A percentile compares a stretch with the other conserved stretches of the same genome.
Conservation (phyloP, 2,113 vertebrate genomes). For the Malurus elegans region DNA sequence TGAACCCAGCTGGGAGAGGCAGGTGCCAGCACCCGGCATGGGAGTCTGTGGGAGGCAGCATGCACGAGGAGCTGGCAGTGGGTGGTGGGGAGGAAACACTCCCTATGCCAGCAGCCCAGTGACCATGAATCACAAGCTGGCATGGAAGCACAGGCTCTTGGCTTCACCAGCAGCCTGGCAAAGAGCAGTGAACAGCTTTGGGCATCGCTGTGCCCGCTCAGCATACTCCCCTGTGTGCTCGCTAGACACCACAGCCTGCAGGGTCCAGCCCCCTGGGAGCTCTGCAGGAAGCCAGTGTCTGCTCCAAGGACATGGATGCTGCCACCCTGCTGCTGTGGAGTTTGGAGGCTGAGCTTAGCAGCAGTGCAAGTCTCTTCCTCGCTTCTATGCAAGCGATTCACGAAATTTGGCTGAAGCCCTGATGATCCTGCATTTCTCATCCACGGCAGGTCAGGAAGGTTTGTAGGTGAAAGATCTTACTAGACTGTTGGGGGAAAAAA, state of each 20-base stretch:
- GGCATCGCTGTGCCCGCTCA: not conserved
- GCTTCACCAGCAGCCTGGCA: not conserved
- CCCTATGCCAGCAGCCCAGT: not conserved
- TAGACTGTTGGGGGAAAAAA: not conserved
- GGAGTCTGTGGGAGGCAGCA: not conserved
- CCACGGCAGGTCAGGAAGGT: not conserved
- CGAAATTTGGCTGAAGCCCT: not conserved
- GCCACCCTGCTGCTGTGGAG: not conserved
- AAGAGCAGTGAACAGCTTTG: not conserved
- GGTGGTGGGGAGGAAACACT: not conserved
- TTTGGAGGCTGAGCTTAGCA: not conserved
- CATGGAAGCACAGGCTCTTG: not conserved
- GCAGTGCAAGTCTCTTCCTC: not conserved
- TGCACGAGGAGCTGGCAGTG: not conserved
- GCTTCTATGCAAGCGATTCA: not conserved
- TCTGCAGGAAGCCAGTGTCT: not conserved
- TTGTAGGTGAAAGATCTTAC: not conserved
- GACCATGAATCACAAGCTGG: not conserved
- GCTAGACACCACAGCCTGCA: rapidly evolving
- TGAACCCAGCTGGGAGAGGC: constrained; percentile 9
- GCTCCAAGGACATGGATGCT: rapidly evolving
- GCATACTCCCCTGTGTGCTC: not conserved
- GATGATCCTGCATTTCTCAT: not conserved
- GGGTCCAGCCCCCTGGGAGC: not conserved
- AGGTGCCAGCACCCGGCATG: not conserved